Base-by-base conservation (phyloP, 2,113 vertebrate species). In the Zapornia atra region DNA sequence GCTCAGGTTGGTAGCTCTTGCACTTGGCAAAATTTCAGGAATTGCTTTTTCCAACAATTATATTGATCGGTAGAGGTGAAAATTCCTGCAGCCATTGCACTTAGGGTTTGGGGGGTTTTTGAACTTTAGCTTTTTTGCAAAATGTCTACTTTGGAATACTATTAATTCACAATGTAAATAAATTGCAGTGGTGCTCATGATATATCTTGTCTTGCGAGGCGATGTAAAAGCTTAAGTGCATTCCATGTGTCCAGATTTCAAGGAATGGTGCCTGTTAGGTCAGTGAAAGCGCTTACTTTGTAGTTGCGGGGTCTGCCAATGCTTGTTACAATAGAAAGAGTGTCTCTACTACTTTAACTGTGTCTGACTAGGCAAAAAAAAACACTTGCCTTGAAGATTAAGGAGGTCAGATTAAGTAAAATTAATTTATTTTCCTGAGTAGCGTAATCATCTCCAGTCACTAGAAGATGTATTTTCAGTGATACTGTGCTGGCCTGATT, bases 311-410 rank as follows among this genome's bases (percentile, higher is more conserved):
- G 42, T n/a, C 71, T 88, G 38, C 33, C 34, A 60, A 5, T 81
- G 64, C n/a, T 83, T 70, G 13, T 83, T 88, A 5, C 75, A 64
- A 17, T 42, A 86, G 16, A 60, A 28, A 34, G 29, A 48, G 42
- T 93, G 63, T 87, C 50, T 90, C 2, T 65, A 38, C 46, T 86
- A 6, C 51, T 92, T 81, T 19, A 90, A 59, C 24, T 83, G 36
- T 82, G n/a, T 93, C 82, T 88, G 54, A 71, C 75, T 70, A 92
- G 65, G 86, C 88, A 83, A 84, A 80, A 82, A 80, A 82, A 90
- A 96, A 83, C 56, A 66, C 64, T 86, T 90, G 25, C 51, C 60
- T 95, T 91, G 33, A 70, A 83, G 86, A 95, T 90, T 83, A 93
- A 73, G 42, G 14, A 83, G 90, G 76, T 86, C 86, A 86, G 16